Conservation (phyloP, 2,888 invertebrate genomes). For the Glyphotaelius pellucidus region DNA sequence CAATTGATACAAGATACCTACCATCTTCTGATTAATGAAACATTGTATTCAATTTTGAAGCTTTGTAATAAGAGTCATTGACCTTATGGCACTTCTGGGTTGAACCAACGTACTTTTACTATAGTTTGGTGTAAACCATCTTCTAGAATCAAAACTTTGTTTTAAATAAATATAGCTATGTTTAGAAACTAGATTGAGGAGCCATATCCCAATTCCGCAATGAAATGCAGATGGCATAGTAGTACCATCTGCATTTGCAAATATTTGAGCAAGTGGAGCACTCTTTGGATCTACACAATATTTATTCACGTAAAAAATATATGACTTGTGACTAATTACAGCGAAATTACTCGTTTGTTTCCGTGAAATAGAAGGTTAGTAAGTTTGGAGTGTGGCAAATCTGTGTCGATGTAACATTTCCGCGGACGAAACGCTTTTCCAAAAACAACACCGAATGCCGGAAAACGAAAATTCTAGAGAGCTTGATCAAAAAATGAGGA, state of each 20-base stretch:
- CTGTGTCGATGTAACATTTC: background rate
- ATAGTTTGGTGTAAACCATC: no score
- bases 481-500: background rate
- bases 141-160: background rate
- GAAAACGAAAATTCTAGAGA: background rate
- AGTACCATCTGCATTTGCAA: no score
- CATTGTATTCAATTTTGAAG: background rate
- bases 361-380: background rate
- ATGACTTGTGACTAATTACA: background rate
- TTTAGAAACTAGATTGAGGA: background rate
- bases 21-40: background rate
- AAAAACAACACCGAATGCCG: slow-evolving; percentile 2
- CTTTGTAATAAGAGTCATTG: background rate
- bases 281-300: no score
- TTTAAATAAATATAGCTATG: background rate
- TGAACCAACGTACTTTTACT: background rate
- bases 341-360: background rate
- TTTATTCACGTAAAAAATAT: background rate
- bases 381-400: background rate
- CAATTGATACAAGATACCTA: background rate
- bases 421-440: background rate
- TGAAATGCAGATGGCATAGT: no score
- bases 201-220: background rate
- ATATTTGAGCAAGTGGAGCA: no score
- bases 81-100: background rate